Conservation (phyloP, 2,888 invertebrate genomes). For the Buathra laborator region DNA sequence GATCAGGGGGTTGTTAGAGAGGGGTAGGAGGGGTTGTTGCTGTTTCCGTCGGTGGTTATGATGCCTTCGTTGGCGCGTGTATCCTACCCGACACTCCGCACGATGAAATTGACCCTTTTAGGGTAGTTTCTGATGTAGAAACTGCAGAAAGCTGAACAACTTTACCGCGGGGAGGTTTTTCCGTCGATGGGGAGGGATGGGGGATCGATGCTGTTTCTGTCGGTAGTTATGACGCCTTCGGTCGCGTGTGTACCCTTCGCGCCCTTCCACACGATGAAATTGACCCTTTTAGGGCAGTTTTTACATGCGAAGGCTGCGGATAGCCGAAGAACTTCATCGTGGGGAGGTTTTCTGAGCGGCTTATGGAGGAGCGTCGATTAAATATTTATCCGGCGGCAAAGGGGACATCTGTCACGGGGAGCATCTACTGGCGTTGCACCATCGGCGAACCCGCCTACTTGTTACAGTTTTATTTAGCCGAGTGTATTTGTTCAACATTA, state of each 20-base stretch:
- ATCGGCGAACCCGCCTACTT: constrained; percentile 70
- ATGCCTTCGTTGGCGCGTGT: no score
- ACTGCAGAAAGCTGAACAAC: no score
- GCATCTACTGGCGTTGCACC: constrained; percentile 31
- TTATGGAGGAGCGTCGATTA: constrained; percentile 78
- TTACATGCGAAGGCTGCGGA: neutral
- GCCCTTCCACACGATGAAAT: constrained; percentile 12
- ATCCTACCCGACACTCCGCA: no score
- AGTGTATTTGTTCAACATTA: constrained; percentile 84
- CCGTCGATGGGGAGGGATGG: no score
- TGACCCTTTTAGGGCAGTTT: neutral
- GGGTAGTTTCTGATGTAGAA: no score
- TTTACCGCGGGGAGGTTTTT: no score
- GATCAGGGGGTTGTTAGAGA: no score
- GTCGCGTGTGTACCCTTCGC: neutral
- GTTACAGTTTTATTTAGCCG: constrained; percentile 83
- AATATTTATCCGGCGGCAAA: constrained; percentile 83
- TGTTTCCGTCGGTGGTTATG: no score
- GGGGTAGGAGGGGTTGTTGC: no score
- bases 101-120: no score
- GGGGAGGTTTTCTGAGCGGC: constrained; percentile 43
- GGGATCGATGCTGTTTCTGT: constrained; percentile 27
- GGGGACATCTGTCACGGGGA: constrained; percentile 82
- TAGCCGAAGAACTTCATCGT: constrained; percentile 35
- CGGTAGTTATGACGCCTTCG: constrained; percentile 34